Base-by-base conservation (phyloP, 2,888 invertebrate species). In the Bombylius discolor region DNA sequence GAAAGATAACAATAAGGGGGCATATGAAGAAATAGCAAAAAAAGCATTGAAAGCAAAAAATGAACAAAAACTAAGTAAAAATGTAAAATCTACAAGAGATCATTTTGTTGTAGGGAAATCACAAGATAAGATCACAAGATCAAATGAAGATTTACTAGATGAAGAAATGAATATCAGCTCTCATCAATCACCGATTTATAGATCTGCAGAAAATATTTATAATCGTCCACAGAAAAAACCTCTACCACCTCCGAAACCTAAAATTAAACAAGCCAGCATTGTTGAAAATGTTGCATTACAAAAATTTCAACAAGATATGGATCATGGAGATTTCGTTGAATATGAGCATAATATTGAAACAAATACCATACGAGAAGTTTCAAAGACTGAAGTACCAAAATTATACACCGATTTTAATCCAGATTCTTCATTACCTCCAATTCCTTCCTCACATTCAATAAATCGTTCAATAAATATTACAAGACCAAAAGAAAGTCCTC, bases 301-400 rank as follows among this genome's bases (percentile, higher is more conserved):
- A 56, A 68, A 65, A 49, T 70, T 74, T 54, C 71, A 73, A 62
- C 64, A 64, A 34, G 71, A 74, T 60, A 67, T 74, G 49, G 71
- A 73, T 4, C 71, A 71, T 33, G 74, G 73, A 1, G 72, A 73
- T 62, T 72, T 73, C 57, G 64, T 72, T 5, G 69, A 74, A 9
- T 73, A 71, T 59, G 71, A 73, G 54, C 74, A 74, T 58, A 68
- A 74, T 59, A 62, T 65, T 12, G 65, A 63, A 55, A 74, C 74
- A 42, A 74, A 74, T 56, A 70, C 70, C 51, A 71, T 74, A 52
- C 69, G 67, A 50, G 67, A 68, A 59, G 65, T 70, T 50, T 50
- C 57, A 1, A 59, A 57, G 44, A 55, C 6, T 31, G 5, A 49
- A 31, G 49, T 12, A 31, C 42, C 33, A 33, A 45, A n/a, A n/a